Percentiles rank a stretch among this genome's conserved stretches.
These are phyloP conservation scores for Calycopis cecrops DNA, from an alignment of 1,140 invertebrate species.

Conservation along the genomic window DNA sequence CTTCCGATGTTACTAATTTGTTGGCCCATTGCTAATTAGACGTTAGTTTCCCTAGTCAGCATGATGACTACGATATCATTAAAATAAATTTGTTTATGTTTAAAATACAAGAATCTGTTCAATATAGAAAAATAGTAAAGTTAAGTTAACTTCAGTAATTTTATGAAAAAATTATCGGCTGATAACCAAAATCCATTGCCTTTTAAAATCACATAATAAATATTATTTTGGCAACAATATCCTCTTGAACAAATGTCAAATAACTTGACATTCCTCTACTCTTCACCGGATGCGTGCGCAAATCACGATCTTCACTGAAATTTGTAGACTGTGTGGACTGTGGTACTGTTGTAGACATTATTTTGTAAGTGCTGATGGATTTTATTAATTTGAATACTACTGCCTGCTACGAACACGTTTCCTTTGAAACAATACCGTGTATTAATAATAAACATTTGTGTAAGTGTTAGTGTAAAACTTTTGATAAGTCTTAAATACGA, in stretches of 20 bases:
- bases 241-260: constrained; percentile 20
- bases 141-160: too few relatives aligned
- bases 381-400: constrained; percentile 30
- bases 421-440: neutral
- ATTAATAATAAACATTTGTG: constrained; percentile 16
- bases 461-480: constrained; percentile 26
- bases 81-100: too few relatives aligned
- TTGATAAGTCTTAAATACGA: constrained; percentile 22
- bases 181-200: too few relatives aligned
- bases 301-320: constrained; percentile 28
- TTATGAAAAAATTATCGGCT: too few relatives aligned
- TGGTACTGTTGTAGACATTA: constrained; percentile 25
- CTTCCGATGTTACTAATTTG: too few relatives aligned
- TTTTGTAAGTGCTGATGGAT: constrained; percentile 28
- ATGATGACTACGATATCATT: too few relatives aligned
- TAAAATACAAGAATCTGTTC: too few relatives aligned
- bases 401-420: constrained; percentile 32
- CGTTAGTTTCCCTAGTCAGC: too few relatives aligned
- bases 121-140: too few relatives aligned
- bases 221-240: constrained; percentile 16
- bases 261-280: constrained; percentile 26
- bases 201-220: too few relatives aligned
- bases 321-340: constrained; percentile 24
- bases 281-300: constrained; percentile 37
- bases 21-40: too few relatives aligned